Evolutionary conservation across 1,140 invertebrate species (phyloP).

Genomic region (Battus philenor): DNA sequence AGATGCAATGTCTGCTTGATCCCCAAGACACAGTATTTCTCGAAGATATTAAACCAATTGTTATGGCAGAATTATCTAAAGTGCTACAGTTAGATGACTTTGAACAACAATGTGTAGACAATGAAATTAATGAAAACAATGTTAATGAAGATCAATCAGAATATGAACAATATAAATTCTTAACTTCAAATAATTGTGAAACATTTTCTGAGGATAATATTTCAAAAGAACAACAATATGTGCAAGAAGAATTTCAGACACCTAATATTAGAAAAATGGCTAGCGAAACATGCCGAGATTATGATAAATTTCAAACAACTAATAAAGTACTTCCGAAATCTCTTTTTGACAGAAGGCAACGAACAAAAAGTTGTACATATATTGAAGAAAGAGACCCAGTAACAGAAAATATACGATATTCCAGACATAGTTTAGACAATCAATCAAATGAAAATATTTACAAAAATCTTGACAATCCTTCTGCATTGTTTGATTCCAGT

Average conservation of each 20-base stretch:
- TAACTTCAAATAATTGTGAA: slow-evolving; percentile 27
- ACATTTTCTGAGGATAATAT: slow-evolving; percentile 22
- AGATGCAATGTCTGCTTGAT: slow-evolving; percentile 67
- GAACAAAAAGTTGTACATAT: slow-evolving; percentile 30
- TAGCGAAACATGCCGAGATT: slow-evolving; percentile 15
- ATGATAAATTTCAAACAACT: slow-evolving; percentile 16
- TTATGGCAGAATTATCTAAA: slow-evolving; percentile 61
- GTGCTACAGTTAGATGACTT: slow-evolving; percentile 53
- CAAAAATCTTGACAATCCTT: slow-evolving; percentile 19
- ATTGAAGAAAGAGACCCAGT: slow-evolving; percentile 22
- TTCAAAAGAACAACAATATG: slow-evolving; percentile 18
- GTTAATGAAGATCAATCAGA: slow-evolving; percentile 23
- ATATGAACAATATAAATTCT: slow-evolving; percentile 23
- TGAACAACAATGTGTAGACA: slow-evolving; percentile 30
- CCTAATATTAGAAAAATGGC: slow-evolving; percentile 14
- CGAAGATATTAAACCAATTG: slow-evolving; percentile 67
- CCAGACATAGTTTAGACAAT: slow-evolving; percentile 28
- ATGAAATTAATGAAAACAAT: slow-evolving; percentile 20
- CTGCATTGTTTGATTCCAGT: slow-evolving; percentile 40
- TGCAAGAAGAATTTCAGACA: slow-evolving; percentile 15
- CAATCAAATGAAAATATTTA: slow-evolving; percentile 23
- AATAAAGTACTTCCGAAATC: slow-evolving; percentile 21
- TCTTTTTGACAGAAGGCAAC: slow-evolving; percentile 37
- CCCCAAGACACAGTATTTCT: slow-evolving; percentile 64
- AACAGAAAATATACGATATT: slow-evolving; percentile 21